Conservation (phyloP, 2,888 invertebrate species). For the Caenorhabditis sp. region DNA sequence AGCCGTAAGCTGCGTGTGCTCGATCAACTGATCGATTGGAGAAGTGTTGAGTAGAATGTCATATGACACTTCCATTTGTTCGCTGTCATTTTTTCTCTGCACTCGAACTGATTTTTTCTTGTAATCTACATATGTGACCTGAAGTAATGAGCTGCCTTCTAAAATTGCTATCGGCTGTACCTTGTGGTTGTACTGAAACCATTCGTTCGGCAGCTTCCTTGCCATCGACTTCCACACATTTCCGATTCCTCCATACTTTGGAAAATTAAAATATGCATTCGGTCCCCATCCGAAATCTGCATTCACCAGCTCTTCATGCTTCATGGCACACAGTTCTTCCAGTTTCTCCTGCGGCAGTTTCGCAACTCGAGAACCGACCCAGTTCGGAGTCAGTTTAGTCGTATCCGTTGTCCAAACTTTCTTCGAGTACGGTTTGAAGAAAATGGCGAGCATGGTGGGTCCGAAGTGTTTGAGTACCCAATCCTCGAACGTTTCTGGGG, state of each 20-base stretch:
- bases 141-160: not conserved
- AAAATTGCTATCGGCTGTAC: conserved; percentile 39
- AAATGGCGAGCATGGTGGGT: conserved; percentile 79
- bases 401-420: conserved; percentile 83
- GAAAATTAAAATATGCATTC: conserved; percentile 81
- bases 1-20: conserved; percentile 76
- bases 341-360: conserved; percentile 82
- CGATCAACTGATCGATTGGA: conserved; percentile 79
- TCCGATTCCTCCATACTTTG: conserved; percentile 82
- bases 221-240: conserved; percentile 82
- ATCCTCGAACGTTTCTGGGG: conserved; percentile 80
- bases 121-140: conserved; percentile 63
- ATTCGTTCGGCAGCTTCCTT: conserved; percentile 78
- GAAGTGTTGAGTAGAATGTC: conserved; percentile 80
- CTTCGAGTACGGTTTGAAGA: conserved; percentile 82
- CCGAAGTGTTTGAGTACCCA: conserved; percentile 82
- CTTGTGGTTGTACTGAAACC: conserved; percentile 79
- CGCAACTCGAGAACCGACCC: conserved; percentile 83
- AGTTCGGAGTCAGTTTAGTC: conserved; percentile 80
- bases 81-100: conserved; percentile 61
- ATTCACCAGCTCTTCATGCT: conserved; percentile 77
- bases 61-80: conserved; percentile 67
- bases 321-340: conserved; percentile 80
- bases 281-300: conserved; percentile 83
- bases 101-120: conserved; percentile 70